Evolutionary conservation across 2,797 vertebrate species (phyloP).

Genomic region (Rhinella marina): DNA sequence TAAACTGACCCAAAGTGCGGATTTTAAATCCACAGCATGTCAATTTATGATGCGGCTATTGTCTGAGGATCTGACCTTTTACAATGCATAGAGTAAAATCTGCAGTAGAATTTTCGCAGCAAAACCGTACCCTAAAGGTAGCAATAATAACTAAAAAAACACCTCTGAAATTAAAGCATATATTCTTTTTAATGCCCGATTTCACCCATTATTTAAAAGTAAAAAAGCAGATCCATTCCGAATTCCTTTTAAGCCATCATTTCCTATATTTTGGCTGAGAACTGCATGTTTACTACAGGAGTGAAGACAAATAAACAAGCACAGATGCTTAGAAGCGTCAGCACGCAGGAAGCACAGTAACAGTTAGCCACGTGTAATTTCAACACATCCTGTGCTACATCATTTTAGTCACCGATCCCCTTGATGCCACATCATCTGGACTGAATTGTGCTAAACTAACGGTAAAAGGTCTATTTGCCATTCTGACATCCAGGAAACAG

Average conservation of each 20-base stretch:
- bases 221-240: neutral
- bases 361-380: slow-evolving; percentile 64
- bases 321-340: slow-evolving; percentile 64
- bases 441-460: slow-evolving; percentile 49
- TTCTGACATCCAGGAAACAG: neutral
- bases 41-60: too few species aligned
- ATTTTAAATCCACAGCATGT: too few species aligned
- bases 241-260: neutral
- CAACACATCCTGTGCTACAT: slow-evolving; percentile 67
- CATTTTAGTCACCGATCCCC: slow-evolving; percentile 50
- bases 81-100: too few species aligned
- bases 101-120: too few species aligned
- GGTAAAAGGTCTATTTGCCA: slow-evolving; percentile 58
- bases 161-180: too few species aligned
- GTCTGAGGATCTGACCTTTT: too few species aligned
- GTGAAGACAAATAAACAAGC: neutral
- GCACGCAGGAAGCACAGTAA: slow-evolving; percentile 63
- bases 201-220: neutral
- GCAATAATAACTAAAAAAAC: too few species aligned
- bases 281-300: slow-evolving; percentile 2
- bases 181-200: too few species aligned
- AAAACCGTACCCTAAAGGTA: too few species aligned
- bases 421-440: slow-evolving; percentile 34
- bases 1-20: too few species aligned
- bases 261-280: neutral